Evolutionary conservation across 1,140 invertebrate species (phyloP).

Genomic region (Pseudomyrmex concolor): DNA sequence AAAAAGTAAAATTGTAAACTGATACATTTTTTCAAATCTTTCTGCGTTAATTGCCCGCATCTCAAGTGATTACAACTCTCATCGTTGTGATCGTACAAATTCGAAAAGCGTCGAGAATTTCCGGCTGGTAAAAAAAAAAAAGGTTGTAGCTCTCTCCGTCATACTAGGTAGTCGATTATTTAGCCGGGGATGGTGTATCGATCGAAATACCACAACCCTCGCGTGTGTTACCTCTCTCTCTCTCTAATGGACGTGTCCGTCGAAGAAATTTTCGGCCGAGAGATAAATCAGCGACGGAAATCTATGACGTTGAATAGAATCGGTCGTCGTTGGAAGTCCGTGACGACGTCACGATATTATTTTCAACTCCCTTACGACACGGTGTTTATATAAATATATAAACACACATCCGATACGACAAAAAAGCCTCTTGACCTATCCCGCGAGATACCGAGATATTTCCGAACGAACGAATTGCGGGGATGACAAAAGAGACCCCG

Average conservation of each 20-base stretch:
- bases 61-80: too few species aligned
- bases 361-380: conserved; percentile 37
- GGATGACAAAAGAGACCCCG: not conserved
- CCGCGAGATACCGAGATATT: conserved; percentile 53
- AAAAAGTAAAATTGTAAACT: too few species aligned
- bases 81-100: not conserved
- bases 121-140: too few species aligned
- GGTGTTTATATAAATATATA: too few species aligned
- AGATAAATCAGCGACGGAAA: conserved; percentile 28
- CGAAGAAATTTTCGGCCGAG: conserved; percentile 18
- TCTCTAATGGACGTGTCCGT: not conserved
- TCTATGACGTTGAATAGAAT: conserved; percentile 44
- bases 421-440: conserved; percentile 45
- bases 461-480: conserved; percentile 57
- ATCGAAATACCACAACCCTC: not conserved
- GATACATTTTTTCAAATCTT: too few species aligned
- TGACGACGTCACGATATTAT: conserved; percentile 60
- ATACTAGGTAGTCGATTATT: not conserved
- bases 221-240: too few species aligned
- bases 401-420: not conserved
- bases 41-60: too few species aligned
- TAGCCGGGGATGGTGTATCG: not conserved
- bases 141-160: too few species aligned
- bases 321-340: conserved; percentile 11
- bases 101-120: conserved; percentile 12